Conservation (phyloP, 2,113 vertebrate genomes). For the Nesoenas mayeri region DNA sequence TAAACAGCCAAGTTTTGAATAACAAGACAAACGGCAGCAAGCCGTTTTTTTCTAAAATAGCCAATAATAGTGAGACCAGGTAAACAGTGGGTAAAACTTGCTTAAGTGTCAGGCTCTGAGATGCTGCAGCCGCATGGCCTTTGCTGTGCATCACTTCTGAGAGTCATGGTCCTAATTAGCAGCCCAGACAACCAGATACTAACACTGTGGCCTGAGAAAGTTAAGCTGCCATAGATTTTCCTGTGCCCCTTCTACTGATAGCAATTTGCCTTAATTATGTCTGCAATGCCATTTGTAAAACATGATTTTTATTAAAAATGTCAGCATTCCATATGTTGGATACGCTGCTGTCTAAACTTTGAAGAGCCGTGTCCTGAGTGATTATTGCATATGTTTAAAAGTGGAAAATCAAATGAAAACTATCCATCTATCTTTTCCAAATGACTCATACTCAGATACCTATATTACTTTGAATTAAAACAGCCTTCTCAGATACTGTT, state of each 20-base stretch:
- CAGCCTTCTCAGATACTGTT: background rate
- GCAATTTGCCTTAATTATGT: background rate
- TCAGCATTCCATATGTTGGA: background rate
- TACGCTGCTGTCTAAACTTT: background rate
- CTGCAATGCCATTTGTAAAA: background rate
- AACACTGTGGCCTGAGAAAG: background rate
- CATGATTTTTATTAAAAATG: background rate
- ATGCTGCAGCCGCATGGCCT: background rate
- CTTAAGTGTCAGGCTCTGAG: background rate
- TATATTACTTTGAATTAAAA: background rate
- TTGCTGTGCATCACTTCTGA: background rate
- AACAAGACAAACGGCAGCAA: background rate
- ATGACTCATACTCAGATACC: background rate
- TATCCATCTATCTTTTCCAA: background rate
- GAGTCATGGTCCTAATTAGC: background rate
- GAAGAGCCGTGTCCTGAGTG: background rate
- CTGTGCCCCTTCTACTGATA: background rate
- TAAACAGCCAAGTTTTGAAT: background rate
- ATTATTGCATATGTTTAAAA: background rate
- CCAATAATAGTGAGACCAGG: background rate
- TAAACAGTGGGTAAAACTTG: background rate
- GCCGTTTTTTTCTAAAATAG: background rate
- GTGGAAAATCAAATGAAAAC: background rate
- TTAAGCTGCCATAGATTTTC: background rate
- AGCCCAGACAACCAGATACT: background rate